phyloP scores from a whole-genome alignment of 2,888 invertebrate species.

The Adelognathus sp. region DNA sequence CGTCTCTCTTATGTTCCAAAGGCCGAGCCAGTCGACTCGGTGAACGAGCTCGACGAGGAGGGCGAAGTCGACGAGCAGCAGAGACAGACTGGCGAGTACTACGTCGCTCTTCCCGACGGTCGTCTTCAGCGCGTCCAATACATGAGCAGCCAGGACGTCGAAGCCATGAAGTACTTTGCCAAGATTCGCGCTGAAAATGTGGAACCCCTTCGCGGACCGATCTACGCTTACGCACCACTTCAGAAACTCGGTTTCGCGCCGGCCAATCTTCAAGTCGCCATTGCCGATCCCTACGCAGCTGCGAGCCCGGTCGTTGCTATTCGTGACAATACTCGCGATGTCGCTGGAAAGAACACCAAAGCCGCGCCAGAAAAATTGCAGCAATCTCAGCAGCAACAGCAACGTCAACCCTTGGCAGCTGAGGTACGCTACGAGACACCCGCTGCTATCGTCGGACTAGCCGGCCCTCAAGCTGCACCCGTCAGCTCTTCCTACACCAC shows the following conservation, averaged over 20 bases:
- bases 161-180: constrained; percentile 86
- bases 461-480: constrained; percentile 64
- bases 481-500: constrained; percentile 69
- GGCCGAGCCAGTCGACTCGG: constrained; percentile 73
- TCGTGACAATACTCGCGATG: constrained; percentile 4
- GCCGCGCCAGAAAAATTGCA: constrained; percentile 69
- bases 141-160: constrained; percentile 82
- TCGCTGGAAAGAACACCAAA: constrained; percentile 26
- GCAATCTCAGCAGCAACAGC: constrained; percentile 52
- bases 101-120: constrained; percentile 85
- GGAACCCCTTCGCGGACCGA: constrained; percentile 85
- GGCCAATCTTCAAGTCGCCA: constrained; percentile 62
- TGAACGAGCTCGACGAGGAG: constrained; percentile 76
- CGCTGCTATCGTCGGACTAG: constrained; percentile 54
- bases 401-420: constrained; percentile 70
- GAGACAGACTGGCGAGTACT: constrained; percentile 83
- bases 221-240: constrained; percentile 82
- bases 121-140: constrained; percentile 85
- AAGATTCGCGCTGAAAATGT: constrained; percentile 85
- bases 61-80: constrained; percentile 73
- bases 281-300: constrained; percentile 52
- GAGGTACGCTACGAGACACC: constrained; percentile 73
- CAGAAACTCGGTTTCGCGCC: constrained; percentile 75
- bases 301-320: constrained; percentile 56
- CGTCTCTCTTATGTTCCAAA: constrained; percentile 43